Base-by-base conservation (phyloP, 23 tunicate species). In the Aplidium turbinatum region DNA sequence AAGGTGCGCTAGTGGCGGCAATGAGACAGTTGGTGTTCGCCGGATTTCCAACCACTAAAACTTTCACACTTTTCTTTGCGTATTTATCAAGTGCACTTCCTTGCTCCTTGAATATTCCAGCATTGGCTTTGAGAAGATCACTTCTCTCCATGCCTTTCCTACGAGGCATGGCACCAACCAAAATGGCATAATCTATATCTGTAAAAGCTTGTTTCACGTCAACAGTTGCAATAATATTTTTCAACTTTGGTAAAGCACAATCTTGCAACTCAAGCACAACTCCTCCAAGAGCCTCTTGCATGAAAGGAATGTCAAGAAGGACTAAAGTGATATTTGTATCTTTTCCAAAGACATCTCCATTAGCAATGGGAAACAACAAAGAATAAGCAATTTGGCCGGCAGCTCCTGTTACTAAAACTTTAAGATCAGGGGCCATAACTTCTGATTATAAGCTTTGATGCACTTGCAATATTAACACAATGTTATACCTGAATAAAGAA, bases 331-430 rank as follows among this genome's bases (percentile, higher is more conserved):
- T 38, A 9, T 93, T 47, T 82, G 47, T 33, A 38, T 93, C 84
- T 64, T 73, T 73, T 25, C 99, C 99, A 78, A 94, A 94, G 4
- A 94, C 99, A 77, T 94, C 99, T 34, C 99, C 99, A 51, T 87
- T 81, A 0, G 99, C 99, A 72, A 94, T 84, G 22, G 94, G 63
- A 72, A 47, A 81, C 53, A 94, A 61, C 56, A 94, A 47, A 7
- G 99, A 87, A 77, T 94, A 94, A 9, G 95, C 94, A 55, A 94
- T 94, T 68, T 94, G 99, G 11, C 99, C 99, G 42, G 99, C 99
- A 9, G 99, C 99, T 54, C 99, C 99, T 54, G 99, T 94, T 0
- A 94, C 99, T 32, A 94, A 63, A 42, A 94, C 99, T 94, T 77
- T 94, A 19, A 94, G 39, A 55, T 65, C 72, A 36, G 36, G 36